phyloP scores from a whole-genome alignment of 2,113 vertebrate species.

The Clarias batrachus region DNA sequence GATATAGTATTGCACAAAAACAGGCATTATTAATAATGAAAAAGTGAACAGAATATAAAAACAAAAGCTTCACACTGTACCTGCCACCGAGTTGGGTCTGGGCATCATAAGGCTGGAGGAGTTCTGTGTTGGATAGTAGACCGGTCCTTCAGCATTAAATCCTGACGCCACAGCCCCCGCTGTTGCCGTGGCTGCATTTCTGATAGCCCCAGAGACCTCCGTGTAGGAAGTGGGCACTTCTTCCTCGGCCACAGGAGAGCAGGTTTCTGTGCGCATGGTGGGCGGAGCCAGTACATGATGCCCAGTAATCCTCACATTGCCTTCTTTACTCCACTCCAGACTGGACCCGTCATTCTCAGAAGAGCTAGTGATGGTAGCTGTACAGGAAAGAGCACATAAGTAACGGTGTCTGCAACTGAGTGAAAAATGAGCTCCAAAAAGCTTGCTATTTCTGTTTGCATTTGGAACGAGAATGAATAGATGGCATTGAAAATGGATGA shows the following conservation, averaged over 20 bases:
- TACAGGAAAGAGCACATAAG: background rate
- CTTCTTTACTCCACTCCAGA: constrained; percentile 95
- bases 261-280: constrained; percentile 84
- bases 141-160: constrained; percentile 76
- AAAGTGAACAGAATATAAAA: background rate
- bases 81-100: constrained; percentile 97
- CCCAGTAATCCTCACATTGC: constrained; percentile 81
- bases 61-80: constrained; percentile 64
- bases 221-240: constrained; percentile 73
- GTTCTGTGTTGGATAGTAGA: constrained; percentile 78
- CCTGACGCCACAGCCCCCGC: constrained; percentile 50
- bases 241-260: constrained; percentile 95
- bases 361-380: constrained; percentile 97
- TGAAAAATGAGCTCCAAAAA: background rate
- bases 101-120: constrained; percentile 89
- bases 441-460: background rate
- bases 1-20: background rate
- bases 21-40: background rate
- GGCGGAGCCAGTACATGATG: constrained; percentile 79
- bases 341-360: constrained; percentile 98
- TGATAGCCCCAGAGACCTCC: background rate
- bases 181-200: constrained; percentile 53
- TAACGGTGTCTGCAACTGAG: background rate
- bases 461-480: background rate
- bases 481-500: background rate